phyloP scores from a whole-genome alignment of 2,797 vertebrate genomes.

The Notoglanidium macrostoma region DNA sequence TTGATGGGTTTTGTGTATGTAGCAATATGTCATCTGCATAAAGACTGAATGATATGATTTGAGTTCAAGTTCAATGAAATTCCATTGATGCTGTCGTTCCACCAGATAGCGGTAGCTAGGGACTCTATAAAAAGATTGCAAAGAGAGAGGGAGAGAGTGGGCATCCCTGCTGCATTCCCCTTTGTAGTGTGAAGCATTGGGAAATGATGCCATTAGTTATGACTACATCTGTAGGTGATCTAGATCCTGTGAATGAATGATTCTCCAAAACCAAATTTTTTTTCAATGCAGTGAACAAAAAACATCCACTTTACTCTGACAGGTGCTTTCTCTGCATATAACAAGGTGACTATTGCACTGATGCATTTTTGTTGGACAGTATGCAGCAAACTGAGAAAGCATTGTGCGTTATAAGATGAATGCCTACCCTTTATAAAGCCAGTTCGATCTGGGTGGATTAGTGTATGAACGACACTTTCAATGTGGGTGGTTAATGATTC shows the following conservation, averaged over 20 bases:
- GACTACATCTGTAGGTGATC: constrained; percentile 7
- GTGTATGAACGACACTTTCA: not conserved
- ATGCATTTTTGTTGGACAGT: too few relatives aligned
- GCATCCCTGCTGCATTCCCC: not conserved
- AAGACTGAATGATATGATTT: too few relatives aligned
- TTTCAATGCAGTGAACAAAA: not conserved
- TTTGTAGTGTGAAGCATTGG: not conserved
- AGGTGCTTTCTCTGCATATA: not conserved
- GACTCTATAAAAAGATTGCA: not conserved
- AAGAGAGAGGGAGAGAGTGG: not conserved
- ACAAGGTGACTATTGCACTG: not conserved
- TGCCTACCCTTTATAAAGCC: constrained; percentile 18
- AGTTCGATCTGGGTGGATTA: constrained; percentile 33
- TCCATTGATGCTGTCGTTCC: not conserved
- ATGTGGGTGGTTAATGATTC: constrained; percentile 4
- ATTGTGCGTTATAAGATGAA: not conserved
- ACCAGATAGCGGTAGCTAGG: not conserved
- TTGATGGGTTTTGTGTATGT: too few relatives aligned
- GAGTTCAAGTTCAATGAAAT: not conserved
- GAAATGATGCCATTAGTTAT: too few relatives aligned
- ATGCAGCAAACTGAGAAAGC: not conserved
- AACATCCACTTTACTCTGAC: not conserved
- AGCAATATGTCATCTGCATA: too few relatives aligned
- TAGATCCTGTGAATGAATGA: constrained; percentile 23
- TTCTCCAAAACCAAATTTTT: not conserved